These are phyloP conservation scores for Esperia sulphurella DNA, from an alignment of 2,888 invertebrate genomes.

Conservation along the genomic window DNA sequence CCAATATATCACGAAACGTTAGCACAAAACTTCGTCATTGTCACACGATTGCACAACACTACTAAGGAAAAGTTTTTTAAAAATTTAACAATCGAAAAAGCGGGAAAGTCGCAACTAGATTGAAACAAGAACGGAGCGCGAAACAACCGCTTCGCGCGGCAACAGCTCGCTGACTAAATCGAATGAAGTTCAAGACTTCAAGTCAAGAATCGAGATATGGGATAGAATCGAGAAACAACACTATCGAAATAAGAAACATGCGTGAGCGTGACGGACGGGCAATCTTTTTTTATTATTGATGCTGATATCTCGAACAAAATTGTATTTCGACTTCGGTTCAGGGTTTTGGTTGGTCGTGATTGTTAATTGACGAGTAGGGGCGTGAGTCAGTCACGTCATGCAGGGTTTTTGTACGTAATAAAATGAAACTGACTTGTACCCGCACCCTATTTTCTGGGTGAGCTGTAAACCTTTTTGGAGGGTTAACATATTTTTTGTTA, in stretches of 20 bases:
- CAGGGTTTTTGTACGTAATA: constrained; percentile 9
- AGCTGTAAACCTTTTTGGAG: constrained; percentile 7
- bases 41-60: constrained; percentile 40
- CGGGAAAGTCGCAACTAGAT: constrained; percentile 31
- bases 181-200: constrained; percentile 12
- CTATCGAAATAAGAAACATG: neutral
- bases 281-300: constrained; percentile 5
- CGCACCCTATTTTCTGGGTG: constrained; percentile 8
- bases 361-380: constrained; percentile 12
- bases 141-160: constrained; percentile 31
- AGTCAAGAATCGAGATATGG: constrained; percentile 8
- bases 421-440: constrained; percentile 8
- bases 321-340: constrained; percentile 5
- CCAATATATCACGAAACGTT: constrained; percentile 36
- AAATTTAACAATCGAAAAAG: constrained; percentile 35
- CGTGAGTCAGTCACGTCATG: constrained; percentile 3
- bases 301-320: constrained; percentile 9
- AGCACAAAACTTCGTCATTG: constrained; percentile 48
- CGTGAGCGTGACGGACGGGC: constrained; percentile 7
- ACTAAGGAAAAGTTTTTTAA: constrained; percentile 40
- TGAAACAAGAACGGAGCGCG: constrained; percentile 9
- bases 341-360: neutral
- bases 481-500: neutral
- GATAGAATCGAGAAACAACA: constrained; percentile 6
- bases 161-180: constrained; percentile 44